phyloP scores from a whole-genome alignment of 2,888 invertebrate genomes.

The Caenorhabditis plicata region DNA sequence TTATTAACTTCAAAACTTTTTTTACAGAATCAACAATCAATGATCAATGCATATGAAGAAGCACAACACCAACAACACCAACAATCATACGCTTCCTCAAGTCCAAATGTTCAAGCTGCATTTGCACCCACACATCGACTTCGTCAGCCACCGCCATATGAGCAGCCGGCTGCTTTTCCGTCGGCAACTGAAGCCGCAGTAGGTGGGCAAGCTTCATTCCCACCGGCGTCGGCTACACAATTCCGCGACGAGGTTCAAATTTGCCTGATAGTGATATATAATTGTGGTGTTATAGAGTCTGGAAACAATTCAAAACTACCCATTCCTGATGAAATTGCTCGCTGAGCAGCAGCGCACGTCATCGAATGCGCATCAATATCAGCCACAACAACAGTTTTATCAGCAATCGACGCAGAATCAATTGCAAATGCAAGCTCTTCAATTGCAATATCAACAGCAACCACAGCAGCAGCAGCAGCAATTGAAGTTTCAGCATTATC shows the following conservation, averaged over 20 bases:
- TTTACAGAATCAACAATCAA: neutral
- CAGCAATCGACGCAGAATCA: conserved; percentile 9
- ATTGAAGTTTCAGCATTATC: conserved; percentile 13
- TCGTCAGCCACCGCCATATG: conserved; percentile 40
- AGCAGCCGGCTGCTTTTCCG: conserved; percentile 1
- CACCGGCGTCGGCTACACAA: conserved; percentile 42
- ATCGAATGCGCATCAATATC: too few species aligned
- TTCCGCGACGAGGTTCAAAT: conserved; percentile 22
- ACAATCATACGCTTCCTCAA: conserved; percentile 12
- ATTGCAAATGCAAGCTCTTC: conserved; percentile 4
- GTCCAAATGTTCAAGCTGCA: conserved; percentile 6
- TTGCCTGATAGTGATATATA: too few species aligned
- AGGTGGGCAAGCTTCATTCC: conserved; percentile 42
- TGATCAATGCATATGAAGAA: conserved; percentile 7
- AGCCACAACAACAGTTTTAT: conserved; percentile 1
- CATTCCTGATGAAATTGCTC: conserved; percentile 41
- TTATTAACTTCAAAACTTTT: too few species aligned
- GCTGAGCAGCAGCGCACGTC: too few species aligned
- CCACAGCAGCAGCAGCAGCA: conserved; percentile 4
- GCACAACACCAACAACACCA: conserved; percentile 4
- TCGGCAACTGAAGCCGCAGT: conserved; percentile 12
- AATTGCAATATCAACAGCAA: conserved; percentile 4
- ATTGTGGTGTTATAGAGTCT: conserved; percentile 13
- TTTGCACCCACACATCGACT: conserved; percentile 22
- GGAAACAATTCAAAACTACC: conserved; percentile 40